Conservation (phyloP, 2,797 vertebrate species). For the Picus viridis region DNA sequence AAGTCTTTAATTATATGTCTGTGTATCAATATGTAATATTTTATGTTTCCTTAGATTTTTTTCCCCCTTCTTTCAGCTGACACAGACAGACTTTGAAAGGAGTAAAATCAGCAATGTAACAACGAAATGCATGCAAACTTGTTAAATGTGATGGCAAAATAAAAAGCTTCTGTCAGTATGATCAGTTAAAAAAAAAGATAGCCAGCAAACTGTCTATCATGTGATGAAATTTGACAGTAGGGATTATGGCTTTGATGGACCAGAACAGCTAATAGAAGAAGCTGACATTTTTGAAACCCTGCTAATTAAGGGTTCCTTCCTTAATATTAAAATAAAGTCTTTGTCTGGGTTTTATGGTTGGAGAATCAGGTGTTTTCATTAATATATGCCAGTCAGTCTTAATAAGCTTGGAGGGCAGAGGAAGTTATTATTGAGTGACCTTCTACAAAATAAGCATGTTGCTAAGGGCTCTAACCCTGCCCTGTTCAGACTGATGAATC, state of each 20-base stretch:
- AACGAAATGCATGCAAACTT: slow-evolving; percentile 77
- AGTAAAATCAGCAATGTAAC: slow-evolving; percentile 76
- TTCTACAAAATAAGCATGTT: slow-evolving; percentile 91
- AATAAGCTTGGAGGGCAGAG: slow-evolving; percentile 87
- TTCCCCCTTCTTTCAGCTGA: slow-evolving; percentile 68
- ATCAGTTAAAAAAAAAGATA: slow-evolving; percentile 75
- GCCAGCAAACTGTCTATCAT: slow-evolving; percentile 84
- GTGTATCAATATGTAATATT: slow-evolving; percentile 79
- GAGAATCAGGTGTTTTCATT: slow-evolving; percentile 89
- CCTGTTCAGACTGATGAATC: slow-evolving; percentile 83
- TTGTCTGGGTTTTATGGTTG: slow-evolving; percentile 87
- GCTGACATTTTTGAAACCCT: slow-evolving; percentile 89
- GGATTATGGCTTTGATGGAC: slow-evolving; percentile 89
- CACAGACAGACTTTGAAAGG: slow-evolving; percentile 75
- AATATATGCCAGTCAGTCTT: slow-evolving; percentile 91
- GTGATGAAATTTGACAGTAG: slow-evolving; percentile 89
- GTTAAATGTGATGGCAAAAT: slow-evolving; percentile 81
- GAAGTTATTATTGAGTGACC: slow-evolving; percentile 90
- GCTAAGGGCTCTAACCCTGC: slow-evolving; percentile 85
- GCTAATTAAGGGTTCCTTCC: slow-evolving; percentile 88
- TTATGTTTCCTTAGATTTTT: slow-evolving; percentile 70
- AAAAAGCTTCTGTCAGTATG: slow-evolving; percentile 78
- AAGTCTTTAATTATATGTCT: slow-evolving; percentile 77
- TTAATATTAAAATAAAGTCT: slow-evolving; percentile 89
- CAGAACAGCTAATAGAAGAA: slow-evolving; percentile 89